phyloP scores from a whole-genome alignment of 2,888 invertebrate genomes.

The Acanthosepion lycidas region DNA sequence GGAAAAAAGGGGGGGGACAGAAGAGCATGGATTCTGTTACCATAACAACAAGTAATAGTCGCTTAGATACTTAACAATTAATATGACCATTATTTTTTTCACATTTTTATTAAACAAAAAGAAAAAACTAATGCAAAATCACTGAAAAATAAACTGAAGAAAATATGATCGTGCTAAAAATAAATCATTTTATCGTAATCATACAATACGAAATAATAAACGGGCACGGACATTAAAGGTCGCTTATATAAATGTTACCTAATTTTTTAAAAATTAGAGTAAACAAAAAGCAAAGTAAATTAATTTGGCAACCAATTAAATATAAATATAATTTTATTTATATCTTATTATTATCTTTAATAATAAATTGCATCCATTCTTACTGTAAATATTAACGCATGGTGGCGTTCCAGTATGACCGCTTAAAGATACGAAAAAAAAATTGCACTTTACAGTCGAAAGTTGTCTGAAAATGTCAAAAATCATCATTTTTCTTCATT shows the following conservation, averaged over 20 bases:
- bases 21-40: too few species aligned
- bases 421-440: not conserved
- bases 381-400: not conserved
- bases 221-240: not conserved
- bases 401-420: not conserved
- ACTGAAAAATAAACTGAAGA: not conserved
- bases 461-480: too few species aligned
- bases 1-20: not conserved
- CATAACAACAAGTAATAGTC: not conserved
- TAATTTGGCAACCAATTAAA: not conserved
- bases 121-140: too few species aligned
- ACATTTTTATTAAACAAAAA: too few species aligned
- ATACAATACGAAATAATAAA: not conserved
- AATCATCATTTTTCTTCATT: not conserved
- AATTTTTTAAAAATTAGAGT: not conserved
- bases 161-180: not conserved
- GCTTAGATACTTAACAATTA: constrained; percentile 35
- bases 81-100: not conserved
- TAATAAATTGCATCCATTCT: not conserved
- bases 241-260: not conserved
- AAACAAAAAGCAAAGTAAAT: not conserved
- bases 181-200: not conserved
- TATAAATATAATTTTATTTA: not conserved
- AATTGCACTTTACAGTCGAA: not conserved
- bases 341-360: not conserved